phyloP scores from a whole-genome alignment of 2,888 invertebrate genomes.

The Dioctria linearis region DNA sequence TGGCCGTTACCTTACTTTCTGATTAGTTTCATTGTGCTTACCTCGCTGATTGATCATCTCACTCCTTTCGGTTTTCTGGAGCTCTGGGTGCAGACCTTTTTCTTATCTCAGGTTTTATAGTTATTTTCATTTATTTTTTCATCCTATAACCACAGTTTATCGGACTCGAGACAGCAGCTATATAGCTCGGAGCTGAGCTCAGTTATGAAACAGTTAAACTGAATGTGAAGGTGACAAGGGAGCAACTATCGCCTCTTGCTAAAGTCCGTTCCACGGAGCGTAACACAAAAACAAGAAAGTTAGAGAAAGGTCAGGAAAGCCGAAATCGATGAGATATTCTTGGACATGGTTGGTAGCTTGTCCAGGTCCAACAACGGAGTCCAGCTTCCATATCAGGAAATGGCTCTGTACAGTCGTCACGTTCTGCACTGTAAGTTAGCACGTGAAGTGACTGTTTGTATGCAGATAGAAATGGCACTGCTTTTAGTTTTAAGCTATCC shows the following conservation, averaged over 20 bases:
- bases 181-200: neutral
- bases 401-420: neutral
- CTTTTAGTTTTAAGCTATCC: no score
- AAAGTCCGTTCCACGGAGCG: neutral
- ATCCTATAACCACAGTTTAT: neutral
- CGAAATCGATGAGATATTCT: neutral
- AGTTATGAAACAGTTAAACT: constrained; percentile 24
- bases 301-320: constrained; percentile 30
- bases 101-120: neutral
- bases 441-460: constrained; percentile 7
- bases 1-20: constrained; percentile 15
- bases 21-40: constrained; percentile 23
- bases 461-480: no score
- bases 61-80: neutral
- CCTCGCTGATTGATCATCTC: constrained; percentile 29
- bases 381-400: constrained; percentile 2
- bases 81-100: neutral
- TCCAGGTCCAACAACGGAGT: neutral
- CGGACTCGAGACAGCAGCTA: neutral
- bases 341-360: neutral
- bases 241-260: neutral
- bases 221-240: constrained; percentile 1
- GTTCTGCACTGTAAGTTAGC: constrained; percentile 1
- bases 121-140: neutral
- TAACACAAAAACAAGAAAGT: constrained; percentile 31